Conservation (phyloP, 2,888 invertebrate genomes). For the Agrochola litura region DNA sequence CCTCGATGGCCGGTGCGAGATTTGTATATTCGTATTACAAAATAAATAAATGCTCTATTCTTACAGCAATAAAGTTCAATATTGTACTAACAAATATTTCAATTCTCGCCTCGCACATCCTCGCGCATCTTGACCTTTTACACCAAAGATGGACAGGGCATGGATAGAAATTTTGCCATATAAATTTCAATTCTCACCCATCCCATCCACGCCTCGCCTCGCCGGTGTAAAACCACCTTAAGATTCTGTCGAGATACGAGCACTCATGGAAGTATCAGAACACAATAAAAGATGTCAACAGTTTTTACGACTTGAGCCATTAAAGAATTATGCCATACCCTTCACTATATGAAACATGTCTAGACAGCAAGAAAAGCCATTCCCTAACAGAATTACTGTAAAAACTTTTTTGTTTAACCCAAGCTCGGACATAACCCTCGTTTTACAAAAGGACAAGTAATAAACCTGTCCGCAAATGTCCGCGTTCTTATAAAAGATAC, state of each 20-base stretch:
- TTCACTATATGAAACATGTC: conserved; percentile 23
- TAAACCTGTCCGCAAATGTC: conserved; percentile 82
- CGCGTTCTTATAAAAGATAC: conserved; percentile 82
- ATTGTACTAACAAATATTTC: no score
- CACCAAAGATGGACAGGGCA: no score
- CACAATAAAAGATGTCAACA: conserved; percentile 4
- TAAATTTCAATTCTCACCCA: no score
- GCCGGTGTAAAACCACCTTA: no score
- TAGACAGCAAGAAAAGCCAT: conserved; percentile 37
- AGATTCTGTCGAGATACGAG: neutral
- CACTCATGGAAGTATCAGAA: conserved; percentile 5
- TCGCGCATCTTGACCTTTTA: no score
- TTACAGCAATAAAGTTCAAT: no score
- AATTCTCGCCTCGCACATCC: no score
- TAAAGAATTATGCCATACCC: conserved; percentile 6
- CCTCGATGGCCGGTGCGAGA: no score
- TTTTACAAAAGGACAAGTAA: conserved; percentile 79
- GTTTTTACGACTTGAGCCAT: conserved; percentile 12
- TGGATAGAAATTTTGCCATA: no score
- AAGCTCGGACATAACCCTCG: conserved; percentile 71
- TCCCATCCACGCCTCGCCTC: no score
- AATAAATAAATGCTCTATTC: no score
- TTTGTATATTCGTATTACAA: no score
- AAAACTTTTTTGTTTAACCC: conserved; percentile 71
- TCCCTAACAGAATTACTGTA: conserved; percentile 62